These are phyloP conservation scores for Ceyx erithaca DNA, from an alignment of 2,797 vertebrate species.

Conservation along the genomic window DNA sequence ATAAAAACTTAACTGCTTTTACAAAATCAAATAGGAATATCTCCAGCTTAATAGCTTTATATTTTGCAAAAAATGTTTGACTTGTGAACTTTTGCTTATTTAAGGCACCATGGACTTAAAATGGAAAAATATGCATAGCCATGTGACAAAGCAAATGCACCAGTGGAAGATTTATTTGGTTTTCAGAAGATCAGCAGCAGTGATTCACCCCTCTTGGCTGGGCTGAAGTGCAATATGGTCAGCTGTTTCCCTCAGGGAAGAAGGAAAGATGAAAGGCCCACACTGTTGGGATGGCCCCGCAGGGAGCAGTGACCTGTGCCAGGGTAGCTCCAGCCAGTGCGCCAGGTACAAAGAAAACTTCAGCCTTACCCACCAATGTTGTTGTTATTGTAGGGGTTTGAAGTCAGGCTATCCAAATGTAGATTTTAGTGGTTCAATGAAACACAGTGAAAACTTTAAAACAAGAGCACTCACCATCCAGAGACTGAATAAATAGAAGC, in stretches of 20 bases:
- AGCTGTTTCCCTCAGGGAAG: not conserved
- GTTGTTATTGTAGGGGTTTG: not conserved
- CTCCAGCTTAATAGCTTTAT: not conserved
- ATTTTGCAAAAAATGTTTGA: not conserved
- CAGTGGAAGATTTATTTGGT: not conserved
- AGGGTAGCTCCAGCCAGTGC: not conserved
- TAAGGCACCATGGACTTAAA: not conserved
- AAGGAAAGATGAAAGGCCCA: not conserved
- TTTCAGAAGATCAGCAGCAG: conserved; percentile 23
- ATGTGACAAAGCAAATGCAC: conserved; percentile 13
- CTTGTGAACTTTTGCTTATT: conserved; percentile 32
- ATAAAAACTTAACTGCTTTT: not conserved
- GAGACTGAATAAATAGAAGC: conserved; percentile 53
- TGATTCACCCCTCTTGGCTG: conserved; percentile 34
- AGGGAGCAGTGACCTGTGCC: not conserved
- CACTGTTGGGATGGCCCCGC: not conserved
- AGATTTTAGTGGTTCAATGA: conserved; percentile 17
- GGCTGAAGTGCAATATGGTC: not conserved
- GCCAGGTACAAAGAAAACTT: conserved; percentile 1
- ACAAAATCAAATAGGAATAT: not conserved
- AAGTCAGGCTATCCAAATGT: not conserved
- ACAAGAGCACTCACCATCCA: conserved; percentile 3
- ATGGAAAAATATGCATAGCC: conserved; percentile 20
- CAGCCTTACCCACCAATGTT: not conserved
- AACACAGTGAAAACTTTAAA: conserved; percentile 27